phyloP scores from a whole-genome alignment of 1,140 invertebrate species.

The Drosophila trapezifrons region DNA sequence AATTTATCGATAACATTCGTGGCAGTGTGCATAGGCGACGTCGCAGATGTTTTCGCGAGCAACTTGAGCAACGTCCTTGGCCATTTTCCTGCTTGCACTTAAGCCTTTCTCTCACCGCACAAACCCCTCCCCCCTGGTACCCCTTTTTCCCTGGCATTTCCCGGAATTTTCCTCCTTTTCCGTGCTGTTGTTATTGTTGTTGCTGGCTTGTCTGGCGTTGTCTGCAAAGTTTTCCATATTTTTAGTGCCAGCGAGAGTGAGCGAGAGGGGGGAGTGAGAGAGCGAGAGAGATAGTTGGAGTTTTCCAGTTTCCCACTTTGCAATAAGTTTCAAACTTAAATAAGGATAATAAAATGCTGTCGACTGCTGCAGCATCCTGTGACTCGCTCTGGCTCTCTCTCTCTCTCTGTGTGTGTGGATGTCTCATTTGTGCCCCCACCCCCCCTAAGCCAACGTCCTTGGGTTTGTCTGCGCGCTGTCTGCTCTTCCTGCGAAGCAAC shows the following conservation, averaged over 20 bases:
- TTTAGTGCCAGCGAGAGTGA: conserved; percentile 68
- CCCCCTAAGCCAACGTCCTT: conserved; percentile 43
- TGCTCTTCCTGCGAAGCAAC: conserved; percentile 49
- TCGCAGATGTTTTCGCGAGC: conserved; percentile 74
- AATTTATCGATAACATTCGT: not conserved
- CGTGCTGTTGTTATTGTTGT: conserved; percentile 37
- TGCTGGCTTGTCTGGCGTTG: conserved; percentile 69
- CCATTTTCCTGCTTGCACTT: conserved; percentile 62
- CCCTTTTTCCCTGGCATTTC: not conserved
- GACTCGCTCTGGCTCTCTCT: conserved; percentile 16
- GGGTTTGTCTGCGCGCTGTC: conserved; percentile 70
- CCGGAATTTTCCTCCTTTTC: conserved; percentile 35
- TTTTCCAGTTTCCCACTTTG: conserved; percentile 77
- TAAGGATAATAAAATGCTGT: conserved; percentile 83
- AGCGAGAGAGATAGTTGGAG: conserved; percentile 61
- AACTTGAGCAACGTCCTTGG: conserved; percentile 80
- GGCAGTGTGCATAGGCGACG: conserved; percentile 31
- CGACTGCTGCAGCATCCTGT: conserved; percentile 61
- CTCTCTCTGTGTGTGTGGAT: conserved; percentile 20
- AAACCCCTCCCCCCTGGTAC: not conserved
- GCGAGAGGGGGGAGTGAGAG: not conserved
- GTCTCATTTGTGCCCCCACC: conserved; percentile 45
- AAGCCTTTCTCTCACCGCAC: conserved; percentile 59
- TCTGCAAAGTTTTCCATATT: conserved; percentile 83
- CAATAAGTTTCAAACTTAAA: conserved; percentile 83